Evolutionary conservation across 2,888 invertebrate species (phyloP).

Genomic region (Lasioglossum lativentre): DNA sequence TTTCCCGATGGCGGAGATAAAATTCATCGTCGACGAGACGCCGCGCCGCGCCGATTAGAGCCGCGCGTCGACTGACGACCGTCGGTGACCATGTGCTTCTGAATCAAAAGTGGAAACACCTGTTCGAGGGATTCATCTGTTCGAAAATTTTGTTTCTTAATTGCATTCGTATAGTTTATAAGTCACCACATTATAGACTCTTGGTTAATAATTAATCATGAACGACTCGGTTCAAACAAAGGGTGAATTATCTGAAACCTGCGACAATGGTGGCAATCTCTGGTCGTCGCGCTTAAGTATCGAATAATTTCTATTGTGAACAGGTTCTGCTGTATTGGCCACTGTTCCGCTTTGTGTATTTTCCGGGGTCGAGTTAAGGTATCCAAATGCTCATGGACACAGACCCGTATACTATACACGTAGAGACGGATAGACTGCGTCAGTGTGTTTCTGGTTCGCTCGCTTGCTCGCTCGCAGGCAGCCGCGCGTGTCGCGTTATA

Average conservation of each 20-base stretch:
- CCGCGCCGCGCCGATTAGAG: neutral
- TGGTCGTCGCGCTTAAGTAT: neutral
- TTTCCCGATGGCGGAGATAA: constrained; percentile 43
- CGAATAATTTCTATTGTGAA: neutral
- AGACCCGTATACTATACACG: neutral
- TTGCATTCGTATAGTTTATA: no score
- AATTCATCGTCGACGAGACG: constrained; percentile 28
- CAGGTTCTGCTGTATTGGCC: neutral
- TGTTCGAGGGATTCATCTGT: neutral
- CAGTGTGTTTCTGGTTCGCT: neutral
- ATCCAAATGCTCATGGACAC: neutral
- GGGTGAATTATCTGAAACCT: neutral
- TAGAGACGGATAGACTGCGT: neutral
- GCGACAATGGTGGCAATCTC: neutral
- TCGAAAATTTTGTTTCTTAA: neutral
- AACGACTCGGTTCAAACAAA: neutral
- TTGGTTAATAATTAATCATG: neutral
- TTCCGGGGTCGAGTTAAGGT: neutral
- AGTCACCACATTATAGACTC: no score
- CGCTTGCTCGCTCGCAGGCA: neutral
- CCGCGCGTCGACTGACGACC: neutral
- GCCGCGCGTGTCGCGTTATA: constrained; percentile 62
- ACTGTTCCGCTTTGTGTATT: neutral
- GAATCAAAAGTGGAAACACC: neutral
- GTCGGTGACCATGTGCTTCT: neutral